Evolutionary conservation across 1,140 invertebrate species (phyloP).

Genomic region (Diorhabda sublineata): DNA sequence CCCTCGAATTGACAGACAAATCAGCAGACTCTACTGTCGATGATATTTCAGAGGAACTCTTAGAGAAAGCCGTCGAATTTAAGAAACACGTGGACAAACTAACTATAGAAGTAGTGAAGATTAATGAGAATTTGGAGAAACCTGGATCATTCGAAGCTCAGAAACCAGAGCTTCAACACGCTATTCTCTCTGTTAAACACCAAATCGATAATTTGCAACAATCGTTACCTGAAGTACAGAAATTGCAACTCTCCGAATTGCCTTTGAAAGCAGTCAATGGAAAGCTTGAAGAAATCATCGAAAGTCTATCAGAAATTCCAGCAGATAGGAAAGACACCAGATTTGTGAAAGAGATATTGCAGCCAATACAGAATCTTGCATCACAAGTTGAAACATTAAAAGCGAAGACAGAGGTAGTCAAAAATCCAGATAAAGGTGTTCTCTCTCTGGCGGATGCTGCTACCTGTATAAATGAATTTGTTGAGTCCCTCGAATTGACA

Average conservation of each 20-base stretch:
- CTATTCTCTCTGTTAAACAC: background rate
- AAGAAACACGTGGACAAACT: slow-evolving; percentile 4
- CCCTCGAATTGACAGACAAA: background rate
- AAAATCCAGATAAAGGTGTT: background rate
- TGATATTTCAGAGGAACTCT: background rate
- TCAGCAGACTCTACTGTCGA: background rate
- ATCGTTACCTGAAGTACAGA: background rate
- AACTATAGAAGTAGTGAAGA: slow-evolving; percentile 19
- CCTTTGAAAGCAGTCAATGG: background rate
- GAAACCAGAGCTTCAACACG: slow-evolving; percentile 17
- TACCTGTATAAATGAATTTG: background rate
- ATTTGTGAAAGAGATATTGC: background rate
- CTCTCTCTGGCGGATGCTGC: background rate
- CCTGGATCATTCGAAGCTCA: slow-evolving; percentile 20
- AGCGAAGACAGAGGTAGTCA: background rate
- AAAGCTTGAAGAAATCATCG: background rate
- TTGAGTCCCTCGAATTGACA: background rate
- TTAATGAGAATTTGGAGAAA: slow-evolving; percentile 15
- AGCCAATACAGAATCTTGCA: background rate
- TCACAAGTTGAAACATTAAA: background rate
- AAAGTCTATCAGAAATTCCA: background rate
- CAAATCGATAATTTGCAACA: background rate
- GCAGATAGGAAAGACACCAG: background rate
- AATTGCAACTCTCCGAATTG: background rate
- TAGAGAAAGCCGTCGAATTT: background rate